Conservation (phyloP, 2,888 invertebrate genomes). For the Agonopterix subpropinquella region DNA sequence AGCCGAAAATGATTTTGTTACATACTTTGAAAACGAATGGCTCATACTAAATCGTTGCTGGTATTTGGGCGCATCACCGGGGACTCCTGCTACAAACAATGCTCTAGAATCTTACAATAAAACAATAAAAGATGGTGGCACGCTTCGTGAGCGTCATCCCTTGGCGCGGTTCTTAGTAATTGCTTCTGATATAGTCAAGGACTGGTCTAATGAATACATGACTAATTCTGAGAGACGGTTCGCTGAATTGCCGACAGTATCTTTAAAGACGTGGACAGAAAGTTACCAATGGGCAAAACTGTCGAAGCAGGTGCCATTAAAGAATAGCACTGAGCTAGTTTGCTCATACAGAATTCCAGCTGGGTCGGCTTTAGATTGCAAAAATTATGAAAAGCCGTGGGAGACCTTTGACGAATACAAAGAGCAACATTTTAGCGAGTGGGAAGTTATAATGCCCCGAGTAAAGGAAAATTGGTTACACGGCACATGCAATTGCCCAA, state of each 20-base stretch:
- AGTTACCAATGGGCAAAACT: slow-evolving; percentile 16
- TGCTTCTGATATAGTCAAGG: slow-evolving; percentile 14
- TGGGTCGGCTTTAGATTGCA: background rate
- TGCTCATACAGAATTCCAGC: background rate
- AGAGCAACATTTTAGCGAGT: background rate
- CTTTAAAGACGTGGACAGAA: slow-evolving; percentile 14
- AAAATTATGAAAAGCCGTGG: background rate
- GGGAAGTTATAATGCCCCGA: background rate
- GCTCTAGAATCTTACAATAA: slow-evolving; percentile 13
- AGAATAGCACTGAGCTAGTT: background rate
- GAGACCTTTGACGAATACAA: slow-evolving; percentile 1
- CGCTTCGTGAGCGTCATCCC: slow-evolving; percentile 13
- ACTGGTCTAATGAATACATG: slow-evolving; percentile 10
- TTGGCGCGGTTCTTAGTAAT: slow-evolving; percentile 15
- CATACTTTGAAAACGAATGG: slow-evolving; percentile 4
- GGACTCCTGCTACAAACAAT: slow-evolving; percentile 2
- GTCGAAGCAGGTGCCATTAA: slow-evolving; percentile 8
- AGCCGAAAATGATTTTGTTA: slow-evolving; percentile 1
- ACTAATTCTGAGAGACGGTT: background rate
- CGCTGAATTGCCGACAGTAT: slow-evolving; percentile 7
- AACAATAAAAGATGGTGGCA: slow-evolving; percentile 11
- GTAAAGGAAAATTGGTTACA: background rate
- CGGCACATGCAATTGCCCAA: slow-evolving; percentile 2
- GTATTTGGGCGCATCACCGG: slow-evolving; percentile 3
- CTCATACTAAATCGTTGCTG: slow-evolving; percentile 3